Conservation (phyloP, 1,140 invertebrate genomes). For the Zaprionus capensis region DNA sequence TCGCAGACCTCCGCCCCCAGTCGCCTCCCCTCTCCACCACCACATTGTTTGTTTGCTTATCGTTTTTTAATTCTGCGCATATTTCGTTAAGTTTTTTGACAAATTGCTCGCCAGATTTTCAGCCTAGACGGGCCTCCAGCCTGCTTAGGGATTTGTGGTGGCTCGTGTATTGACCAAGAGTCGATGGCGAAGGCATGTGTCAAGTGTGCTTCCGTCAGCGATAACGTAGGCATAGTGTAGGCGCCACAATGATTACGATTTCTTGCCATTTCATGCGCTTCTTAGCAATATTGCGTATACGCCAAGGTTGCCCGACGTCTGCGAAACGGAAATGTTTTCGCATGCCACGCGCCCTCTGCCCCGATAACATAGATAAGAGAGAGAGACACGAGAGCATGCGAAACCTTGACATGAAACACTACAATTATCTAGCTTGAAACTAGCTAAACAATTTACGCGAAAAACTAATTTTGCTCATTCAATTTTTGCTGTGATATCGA, state of each 20-base stretch:
- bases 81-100: constrained; percentile 48
- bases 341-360: constrained; percentile 2
- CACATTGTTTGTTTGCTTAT: constrained; percentile 59
- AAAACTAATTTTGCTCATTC: background rate
- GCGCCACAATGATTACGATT: constrained; percentile 3
- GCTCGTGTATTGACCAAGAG: constrained; percentile 11
- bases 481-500: constrained; percentile 1
- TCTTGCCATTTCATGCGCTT: constrained; percentile 9
- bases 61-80: constrained; percentile 69
- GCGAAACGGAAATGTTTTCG: constrained; percentile 43
- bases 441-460: constrained; percentile 7
- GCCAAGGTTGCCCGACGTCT: background rate
- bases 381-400: background rate
- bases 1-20: background rate
- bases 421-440: constrained; percentile 20
- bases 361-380: constrained; percentile 3
- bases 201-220: constrained; percentile 32
- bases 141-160: background rate
- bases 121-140: background rate
- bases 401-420: constrained; percentile 11
- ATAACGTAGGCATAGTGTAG: constrained; percentile 14
- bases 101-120: constrained; percentile 24
- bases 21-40: too few species aligned
- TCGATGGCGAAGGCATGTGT: constrained; percentile 24
- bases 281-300: constrained; percentile 32